These are phyloP conservation scores for Tuberolachnus salignus DNA, from an alignment of 2,888 invertebrate genomes.

Conservation along the genomic window DNA sequence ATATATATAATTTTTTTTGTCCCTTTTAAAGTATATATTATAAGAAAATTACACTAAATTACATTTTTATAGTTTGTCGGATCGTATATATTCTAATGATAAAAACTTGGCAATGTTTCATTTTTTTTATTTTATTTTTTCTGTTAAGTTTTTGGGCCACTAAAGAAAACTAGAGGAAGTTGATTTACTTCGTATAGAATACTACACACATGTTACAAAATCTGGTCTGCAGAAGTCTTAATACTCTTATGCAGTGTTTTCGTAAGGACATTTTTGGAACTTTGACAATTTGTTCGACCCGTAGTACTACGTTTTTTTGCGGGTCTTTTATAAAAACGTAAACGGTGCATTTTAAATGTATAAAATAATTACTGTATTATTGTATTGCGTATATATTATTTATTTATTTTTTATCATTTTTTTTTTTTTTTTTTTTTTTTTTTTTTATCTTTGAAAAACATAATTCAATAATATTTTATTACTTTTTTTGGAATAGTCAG, in stretches of 20 bases:
- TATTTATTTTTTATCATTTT: neutral
- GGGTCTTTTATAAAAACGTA: conserved; percentile 21
- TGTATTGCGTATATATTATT: neutral
- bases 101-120: conserved; percentile 40
- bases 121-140: conserved; percentile 23
- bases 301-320: neutral
- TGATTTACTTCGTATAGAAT: conserved; percentile 45
- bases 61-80: conserved; percentile 1
- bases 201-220: conserved; percentile 43
- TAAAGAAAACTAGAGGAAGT: conserved; percentile 34
- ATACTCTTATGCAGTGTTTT: conserved; percentile 25
- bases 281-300: conserved; percentile 31
- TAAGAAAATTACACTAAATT: neutral
- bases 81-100: conserved; percentile 15
- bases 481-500: too few species aligned
- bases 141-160: conserved; percentile 15
- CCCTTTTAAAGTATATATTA: too few species aligned
- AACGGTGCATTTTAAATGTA: conserved; percentile 3
- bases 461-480: too few species aligned
- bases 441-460: neutral
- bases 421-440: neutral
- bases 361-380: neutral
- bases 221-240: conserved; percentile 11
- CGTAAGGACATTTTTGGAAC: conserved; percentile 36
- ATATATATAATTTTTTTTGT: too few species aligned